phyloP scores from a whole-genome alignment of 2,797 vertebrate genomes.

The Xenopus petersii region DNA sequence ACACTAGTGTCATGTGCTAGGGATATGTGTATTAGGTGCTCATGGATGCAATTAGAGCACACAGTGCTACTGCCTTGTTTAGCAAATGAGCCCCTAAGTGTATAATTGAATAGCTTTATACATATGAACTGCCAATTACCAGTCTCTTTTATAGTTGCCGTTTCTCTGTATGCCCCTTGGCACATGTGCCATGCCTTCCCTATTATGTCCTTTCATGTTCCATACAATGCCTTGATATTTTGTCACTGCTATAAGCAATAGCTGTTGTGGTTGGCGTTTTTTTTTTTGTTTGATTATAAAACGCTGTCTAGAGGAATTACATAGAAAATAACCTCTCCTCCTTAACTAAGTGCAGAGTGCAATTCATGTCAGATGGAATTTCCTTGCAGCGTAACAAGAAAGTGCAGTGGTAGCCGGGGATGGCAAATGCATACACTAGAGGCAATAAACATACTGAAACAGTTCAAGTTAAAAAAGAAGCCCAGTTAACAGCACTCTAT shows the following conservation, averaged over 20 bases:
- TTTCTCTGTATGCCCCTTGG: constrained; percentile 1
- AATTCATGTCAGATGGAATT: constrained; percentile 47
- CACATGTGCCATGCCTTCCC: constrained; percentile 10
- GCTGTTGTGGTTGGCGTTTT: constrained; percentile 11
- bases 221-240: constrained; percentile 10
- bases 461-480: constrained; percentile 12
- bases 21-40: too few relatives aligned
- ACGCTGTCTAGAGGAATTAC: constrained; percentile 44
- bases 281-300: constrained; percentile 47
- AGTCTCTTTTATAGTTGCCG: background rate
- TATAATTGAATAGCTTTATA: too few relatives aligned
- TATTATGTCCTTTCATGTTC: constrained; percentile 10
- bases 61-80: too few relatives aligned
- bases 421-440: constrained; percentile 21
- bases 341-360: constrained; percentile 41
- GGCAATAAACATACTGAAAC: constrained; percentile 29
- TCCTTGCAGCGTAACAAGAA: constrained; percentile 40
- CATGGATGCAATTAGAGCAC: too few relatives aligned
- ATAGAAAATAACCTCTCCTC: constrained; percentile 44
- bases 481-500: background rate
- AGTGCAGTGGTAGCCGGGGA: constrained; percentile 23
- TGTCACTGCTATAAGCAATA: constrained; percentile 14
- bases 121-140: too few relatives aligned
- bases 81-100: too few relatives aligned
- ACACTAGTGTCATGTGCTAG: too few relatives aligned